These are phyloP conservation scores for Perognathus longimembris DNA, from an alignment of 2,113 vertebrate species.

Conservation along the genomic window DNA sequence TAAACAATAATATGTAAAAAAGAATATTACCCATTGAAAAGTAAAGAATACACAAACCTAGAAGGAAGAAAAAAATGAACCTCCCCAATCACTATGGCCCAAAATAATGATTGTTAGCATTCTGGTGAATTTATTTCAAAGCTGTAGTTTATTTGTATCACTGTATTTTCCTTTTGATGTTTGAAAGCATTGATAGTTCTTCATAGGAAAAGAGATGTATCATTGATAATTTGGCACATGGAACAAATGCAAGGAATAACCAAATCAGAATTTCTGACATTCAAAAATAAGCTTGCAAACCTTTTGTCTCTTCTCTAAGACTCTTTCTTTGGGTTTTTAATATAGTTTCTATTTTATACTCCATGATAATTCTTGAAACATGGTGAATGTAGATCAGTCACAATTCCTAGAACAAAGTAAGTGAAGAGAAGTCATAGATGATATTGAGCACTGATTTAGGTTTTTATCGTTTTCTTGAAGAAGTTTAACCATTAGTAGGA, in stretches of 20 bases:
- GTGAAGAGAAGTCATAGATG: not conserved
- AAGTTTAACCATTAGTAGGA: not conserved
- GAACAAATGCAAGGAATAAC: conserved; percentile 26
- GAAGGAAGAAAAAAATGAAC: conserved; percentile 4
- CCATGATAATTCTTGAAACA: conserved; percentile 5
- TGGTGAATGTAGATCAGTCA: not conserved
- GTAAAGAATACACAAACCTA: not conserved
- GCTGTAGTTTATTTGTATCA: not conserved
- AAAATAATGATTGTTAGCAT: not conserved
- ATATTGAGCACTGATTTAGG: not conserved
- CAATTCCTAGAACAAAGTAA: conserved; percentile 42
- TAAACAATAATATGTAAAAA: not conserved
- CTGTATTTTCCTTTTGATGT: not conserved
- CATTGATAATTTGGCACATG: not conserved
- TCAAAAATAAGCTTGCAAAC: conserved; percentile 45
- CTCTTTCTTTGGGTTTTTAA: conserved; percentile 45
- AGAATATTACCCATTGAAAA: not conserved
- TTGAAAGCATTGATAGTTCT: conserved; percentile 12
- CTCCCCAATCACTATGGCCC: not conserved
- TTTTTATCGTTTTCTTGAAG: conserved; percentile 44
- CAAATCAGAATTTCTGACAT: conserved; percentile 30
- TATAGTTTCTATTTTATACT: not conserved
- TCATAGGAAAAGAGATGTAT: conserved; percentile 2
- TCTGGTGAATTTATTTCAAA: conserved; percentile 5
- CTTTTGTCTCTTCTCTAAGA: not conserved